Conservation (phyloP, 1,140 invertebrate genomes). For the Aphelenchoides besseyi region DNA sequence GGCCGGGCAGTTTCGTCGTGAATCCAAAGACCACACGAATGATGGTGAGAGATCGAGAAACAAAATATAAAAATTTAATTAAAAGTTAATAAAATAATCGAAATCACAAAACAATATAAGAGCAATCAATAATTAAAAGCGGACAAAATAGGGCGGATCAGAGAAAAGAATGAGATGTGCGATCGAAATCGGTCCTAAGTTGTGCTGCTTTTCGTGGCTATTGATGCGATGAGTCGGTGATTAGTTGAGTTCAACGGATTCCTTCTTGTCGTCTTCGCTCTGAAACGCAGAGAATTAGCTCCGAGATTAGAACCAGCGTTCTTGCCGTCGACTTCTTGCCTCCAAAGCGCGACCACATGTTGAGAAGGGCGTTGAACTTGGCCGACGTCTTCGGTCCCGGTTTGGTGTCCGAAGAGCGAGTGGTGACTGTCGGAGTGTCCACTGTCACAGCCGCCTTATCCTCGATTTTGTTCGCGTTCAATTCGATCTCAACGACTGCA, state of each 20-base stretch:
- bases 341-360: background rate
- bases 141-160: background rate
- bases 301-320: background rate
- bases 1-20: slow-evolving; percentile 15
- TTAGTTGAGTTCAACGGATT: background rate
- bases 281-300: background rate
- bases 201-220: background rate
- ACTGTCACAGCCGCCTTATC: background rate
- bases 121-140: background rate
- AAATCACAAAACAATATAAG: background rate
- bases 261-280: background rate
- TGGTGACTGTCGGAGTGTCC: background rate
- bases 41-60: slow-evolving; percentile 11
- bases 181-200: background rate
- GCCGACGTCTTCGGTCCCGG: background rate
- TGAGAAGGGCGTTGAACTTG: background rate
- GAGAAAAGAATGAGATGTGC: background rate
- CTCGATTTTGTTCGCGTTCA: background rate
- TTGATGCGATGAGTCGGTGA: background rate
- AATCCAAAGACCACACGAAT: slow-evolving; percentile 23
- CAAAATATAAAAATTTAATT: background rate
- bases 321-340: background rate
- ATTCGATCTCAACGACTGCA: background rate
- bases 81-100: background rate
- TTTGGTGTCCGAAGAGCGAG: background rate